Percentiles rank a stretch among this genome's conserved stretches.
These are phyloP conservation scores for Drosophila multiciliata DNA, from an alignment of 2,888 invertebrate species.

Conservation along the genomic window DNA sequence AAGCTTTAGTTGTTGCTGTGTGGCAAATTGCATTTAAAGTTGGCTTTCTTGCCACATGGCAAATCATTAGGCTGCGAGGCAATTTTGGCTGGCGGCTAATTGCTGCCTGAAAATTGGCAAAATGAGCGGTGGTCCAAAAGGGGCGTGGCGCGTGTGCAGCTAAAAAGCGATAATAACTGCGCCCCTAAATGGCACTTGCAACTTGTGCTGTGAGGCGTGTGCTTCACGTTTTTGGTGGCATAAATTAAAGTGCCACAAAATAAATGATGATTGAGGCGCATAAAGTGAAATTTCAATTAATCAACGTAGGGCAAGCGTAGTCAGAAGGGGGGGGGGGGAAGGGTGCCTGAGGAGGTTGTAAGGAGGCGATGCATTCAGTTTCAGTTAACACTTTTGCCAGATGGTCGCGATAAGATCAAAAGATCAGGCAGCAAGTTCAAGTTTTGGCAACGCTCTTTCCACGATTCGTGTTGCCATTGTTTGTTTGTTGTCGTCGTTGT, in stretches of 20 bases:
- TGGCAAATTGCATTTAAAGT: constrained; percentile 67
- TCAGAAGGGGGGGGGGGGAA: background rate
- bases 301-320: constrained; percentile 18
- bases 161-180: constrained; percentile 61
- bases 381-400: constrained; percentile 66
- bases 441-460: constrained; percentile 34
- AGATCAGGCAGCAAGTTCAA: constrained; percentile 72
- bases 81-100: constrained; percentile 53
- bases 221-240: constrained; percentile 28
- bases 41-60: constrained; percentile 41
- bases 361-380: constrained; percentile 17
- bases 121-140: constrained; percentile 20
- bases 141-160: constrained; percentile 53
- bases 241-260: constrained; percentile 56
- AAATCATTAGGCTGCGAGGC: constrained; percentile 30
- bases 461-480: constrained; percentile 70
- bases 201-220: constrained; percentile 55
- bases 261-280: constrained; percentile 43
- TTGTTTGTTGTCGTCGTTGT: constrained; percentile 25
- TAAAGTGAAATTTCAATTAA: constrained; percentile 73
- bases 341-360: background rate
- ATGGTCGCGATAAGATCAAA: constrained; percentile 66
- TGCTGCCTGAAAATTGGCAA: constrained; percentile 30
- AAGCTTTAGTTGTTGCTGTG: constrained; percentile 19
- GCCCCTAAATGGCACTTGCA: constrained; percentile 74